These are phyloP conservation scores for Zosterops pallidus DNA, from an alignment of 2,113 vertebrate species.

Conservation along the genomic window DNA sequence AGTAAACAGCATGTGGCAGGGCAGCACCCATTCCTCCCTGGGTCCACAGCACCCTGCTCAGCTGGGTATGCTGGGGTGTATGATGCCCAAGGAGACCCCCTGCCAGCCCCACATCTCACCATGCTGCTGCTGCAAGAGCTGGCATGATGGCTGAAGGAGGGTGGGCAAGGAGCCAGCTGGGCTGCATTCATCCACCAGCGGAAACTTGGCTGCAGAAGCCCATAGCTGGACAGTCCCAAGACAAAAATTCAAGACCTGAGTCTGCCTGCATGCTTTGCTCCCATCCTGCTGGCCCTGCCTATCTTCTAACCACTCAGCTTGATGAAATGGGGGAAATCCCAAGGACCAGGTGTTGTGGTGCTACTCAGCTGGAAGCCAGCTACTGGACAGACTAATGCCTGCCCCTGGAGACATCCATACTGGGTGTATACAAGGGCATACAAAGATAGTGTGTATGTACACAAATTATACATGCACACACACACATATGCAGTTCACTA, in stretches of 20 bases:
- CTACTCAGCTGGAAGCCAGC: background rate
- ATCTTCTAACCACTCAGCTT: background rate
- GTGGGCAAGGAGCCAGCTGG: background rate
- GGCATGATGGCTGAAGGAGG: background rate
- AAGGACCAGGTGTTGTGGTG: background rate
- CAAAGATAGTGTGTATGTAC: accelerated
- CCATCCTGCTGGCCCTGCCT: background rate
- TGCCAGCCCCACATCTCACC: background rate
- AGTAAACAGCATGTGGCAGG: slow-evolving; percentile 57
- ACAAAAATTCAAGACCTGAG: background rate
- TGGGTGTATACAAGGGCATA: background rate
- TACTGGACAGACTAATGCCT: background rate
- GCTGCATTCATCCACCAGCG: background rate
- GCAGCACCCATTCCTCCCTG: background rate
- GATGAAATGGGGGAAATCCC: background rate
- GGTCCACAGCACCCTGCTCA: accelerated
- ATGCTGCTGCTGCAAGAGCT: background rate
- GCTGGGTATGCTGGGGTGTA: background rate
- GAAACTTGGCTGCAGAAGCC: background rate
- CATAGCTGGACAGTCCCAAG: background rate
- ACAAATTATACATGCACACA: background rate
- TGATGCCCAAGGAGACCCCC: background rate
- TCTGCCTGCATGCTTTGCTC: background rate
- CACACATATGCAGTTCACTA: background rate
- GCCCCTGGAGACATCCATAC: background rate